These are phyloP conservation scores for Hippocampus barbouri DNA, from an alignment of 2,113 vertebrate species.

Conservation along the genomic window DNA sequence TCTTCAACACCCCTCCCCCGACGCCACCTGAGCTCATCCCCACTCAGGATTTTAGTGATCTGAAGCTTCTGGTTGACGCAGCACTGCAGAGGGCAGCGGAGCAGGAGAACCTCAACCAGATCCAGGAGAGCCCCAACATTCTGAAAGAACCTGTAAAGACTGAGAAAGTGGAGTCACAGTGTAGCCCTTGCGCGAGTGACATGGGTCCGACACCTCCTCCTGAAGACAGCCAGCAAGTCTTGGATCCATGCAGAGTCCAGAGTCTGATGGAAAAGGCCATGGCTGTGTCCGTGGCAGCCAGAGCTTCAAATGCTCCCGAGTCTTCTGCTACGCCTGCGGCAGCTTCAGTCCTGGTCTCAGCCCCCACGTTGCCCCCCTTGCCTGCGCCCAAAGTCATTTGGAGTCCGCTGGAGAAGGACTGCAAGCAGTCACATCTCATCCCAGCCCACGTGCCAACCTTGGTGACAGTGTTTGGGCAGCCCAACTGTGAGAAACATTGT, in stretches of 20 bases:
- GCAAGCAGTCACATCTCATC: conserved; percentile 28
- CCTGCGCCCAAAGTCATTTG: conserved; percentile 35
- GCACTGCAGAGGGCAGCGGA: conserved; percentile 85
- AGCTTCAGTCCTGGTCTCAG: conserved; percentile 20
- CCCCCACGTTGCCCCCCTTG: conserved; percentile 22
- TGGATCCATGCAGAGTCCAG: conserved; percentile 58
- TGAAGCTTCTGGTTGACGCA: conserved; percentile 87
- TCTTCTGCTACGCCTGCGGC: conserved; percentile 7
- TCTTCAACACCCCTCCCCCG: conserved; percentile 86
- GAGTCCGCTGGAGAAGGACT: conserved; percentile 48
- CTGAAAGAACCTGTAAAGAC: conserved; percentile 13
- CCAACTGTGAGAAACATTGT: conserved; percentile 20
- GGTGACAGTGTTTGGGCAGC: conserved; percentile 32
- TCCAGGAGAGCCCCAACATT: conserved; percentile 33
- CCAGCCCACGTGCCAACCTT: conserved; percentile 27
- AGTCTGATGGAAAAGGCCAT: conserved; percentile 63
- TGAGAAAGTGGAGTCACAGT: conserved; percentile 9
- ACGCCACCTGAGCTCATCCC: conserved; percentile 83
- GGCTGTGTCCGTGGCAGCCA: conserved; percentile 30
- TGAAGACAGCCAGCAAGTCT: conserved; percentile 52
- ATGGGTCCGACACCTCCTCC: conserved; percentile 51
- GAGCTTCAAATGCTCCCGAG: conserved; percentile 3
- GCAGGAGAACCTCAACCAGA: conserved; percentile 77
- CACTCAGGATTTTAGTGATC: conserved; percentile 87
- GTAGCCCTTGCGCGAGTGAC: conserved; percentile 6